Evolutionary conservation across 2,797 vertebrate species (phyloP).

Genomic region (Sphenodon punctatus): DNA sequence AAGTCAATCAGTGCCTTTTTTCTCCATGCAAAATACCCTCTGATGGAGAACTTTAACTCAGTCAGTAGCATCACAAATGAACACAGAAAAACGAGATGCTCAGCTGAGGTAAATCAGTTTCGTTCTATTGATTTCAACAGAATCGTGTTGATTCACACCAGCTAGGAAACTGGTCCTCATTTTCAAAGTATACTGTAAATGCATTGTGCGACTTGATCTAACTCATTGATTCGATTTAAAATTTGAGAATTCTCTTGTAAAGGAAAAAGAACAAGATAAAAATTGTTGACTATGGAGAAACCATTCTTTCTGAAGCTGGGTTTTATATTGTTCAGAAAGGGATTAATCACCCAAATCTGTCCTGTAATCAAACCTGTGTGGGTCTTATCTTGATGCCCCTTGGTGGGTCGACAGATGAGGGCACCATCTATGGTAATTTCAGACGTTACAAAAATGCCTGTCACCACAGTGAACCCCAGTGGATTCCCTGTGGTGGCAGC

Average conservation of each 20-base stretch:
- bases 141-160: neutral
- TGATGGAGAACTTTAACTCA: neutral
- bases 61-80: neutral
- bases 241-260: neutral
- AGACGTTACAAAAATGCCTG: too few species aligned
- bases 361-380: neutral
- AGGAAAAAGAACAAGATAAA: neutral
- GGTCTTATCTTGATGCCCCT: neutral
- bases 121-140: neutral
- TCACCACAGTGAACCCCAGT: too few species aligned
- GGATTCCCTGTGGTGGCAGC: too few species aligned
- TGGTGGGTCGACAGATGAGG: neutral
- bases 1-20: neutral
- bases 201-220: neutral
- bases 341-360: neutral
- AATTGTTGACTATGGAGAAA: neutral
- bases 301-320: neutral
- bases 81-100: neutral
- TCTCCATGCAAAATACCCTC: neutral
- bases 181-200: neutral
- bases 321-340: neutral
- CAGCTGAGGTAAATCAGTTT: neutral
- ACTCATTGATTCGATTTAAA: neutral
- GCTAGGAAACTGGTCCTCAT: neutral
- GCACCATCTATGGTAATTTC: too few species aligned